These are phyloP conservation scores for Eretmochelys imbricata DNA, from an alignment of 2,113 vertebrate species.

Conservation along the genomic window DNA sequence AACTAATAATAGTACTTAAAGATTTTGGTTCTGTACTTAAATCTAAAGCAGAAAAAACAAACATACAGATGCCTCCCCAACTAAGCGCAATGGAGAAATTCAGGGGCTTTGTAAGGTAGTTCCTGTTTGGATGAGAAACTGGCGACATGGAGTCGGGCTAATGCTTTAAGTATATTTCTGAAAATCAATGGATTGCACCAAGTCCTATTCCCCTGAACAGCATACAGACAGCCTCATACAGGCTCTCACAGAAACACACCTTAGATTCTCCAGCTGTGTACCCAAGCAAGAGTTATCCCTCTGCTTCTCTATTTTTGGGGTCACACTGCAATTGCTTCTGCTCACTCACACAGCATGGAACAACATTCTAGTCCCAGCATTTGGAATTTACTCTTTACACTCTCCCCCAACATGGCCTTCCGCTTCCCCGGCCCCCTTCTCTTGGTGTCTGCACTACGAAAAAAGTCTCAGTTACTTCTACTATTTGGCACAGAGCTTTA, in stretches of 20 bases:
- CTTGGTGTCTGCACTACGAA: too few species aligned
- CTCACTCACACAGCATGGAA: background rate
- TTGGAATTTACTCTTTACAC: background rate
- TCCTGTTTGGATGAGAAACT: background rate
- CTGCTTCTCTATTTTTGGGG: background rate
- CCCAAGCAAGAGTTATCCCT: background rate
- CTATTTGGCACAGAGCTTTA: background rate
- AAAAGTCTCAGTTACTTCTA: too few species aligned
- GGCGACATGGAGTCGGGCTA: background rate
- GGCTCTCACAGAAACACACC: too few species aligned
- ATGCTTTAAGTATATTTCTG: background rate
- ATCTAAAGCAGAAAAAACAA: background rate
- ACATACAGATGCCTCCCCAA: background rate
- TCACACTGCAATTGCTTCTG: background rate
- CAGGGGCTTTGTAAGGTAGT: background rate
- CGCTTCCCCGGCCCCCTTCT: background rate
- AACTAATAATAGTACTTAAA: background rate
- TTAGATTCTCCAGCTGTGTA: background rate
- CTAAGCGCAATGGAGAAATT: background rate
- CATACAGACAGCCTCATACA: background rate
- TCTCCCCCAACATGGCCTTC: background rate
- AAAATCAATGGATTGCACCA: background rate
- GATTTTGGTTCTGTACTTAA: background rate
- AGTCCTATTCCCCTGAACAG: background rate
- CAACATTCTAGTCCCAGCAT: background rate